Percentiles rank a stretch among this genome's conserved stretches.
These are phyloP conservation scores for Cochlearius cochlearius DNA, from an alignment of 2,113 vertebrate genomes.

Conservation along the genomic window DNA sequence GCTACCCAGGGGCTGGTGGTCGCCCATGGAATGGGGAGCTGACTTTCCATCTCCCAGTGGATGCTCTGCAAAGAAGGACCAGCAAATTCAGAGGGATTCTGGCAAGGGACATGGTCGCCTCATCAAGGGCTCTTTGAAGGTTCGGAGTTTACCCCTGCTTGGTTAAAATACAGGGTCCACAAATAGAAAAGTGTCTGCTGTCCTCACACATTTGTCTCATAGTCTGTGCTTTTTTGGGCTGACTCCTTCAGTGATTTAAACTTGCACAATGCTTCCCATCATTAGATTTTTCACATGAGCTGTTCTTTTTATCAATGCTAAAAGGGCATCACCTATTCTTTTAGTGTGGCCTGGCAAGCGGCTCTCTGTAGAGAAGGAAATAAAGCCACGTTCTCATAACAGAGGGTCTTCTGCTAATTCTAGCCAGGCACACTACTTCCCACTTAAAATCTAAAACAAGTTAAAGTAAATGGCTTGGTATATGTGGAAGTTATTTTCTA, in stretches of 20 bases:
- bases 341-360: background rate
- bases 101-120: background rate
- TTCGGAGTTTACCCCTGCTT: background rate
- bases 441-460: constrained; percentile 15
- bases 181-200: background rate
- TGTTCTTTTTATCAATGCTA: background rate
- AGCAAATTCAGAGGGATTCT: background rate
- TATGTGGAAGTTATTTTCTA: constrained; percentile 36
- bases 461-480: constrained; percentile 5
- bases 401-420: background rate
- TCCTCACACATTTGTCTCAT: background rate
- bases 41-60: background rate
- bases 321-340: background rate
- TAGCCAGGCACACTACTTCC: background rate
- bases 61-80: background rate
- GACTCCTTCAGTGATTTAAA: background rate
- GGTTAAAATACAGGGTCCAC: background rate
- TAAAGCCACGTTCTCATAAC: background rate
- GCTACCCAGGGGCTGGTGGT: accelerated
- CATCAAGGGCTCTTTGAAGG: background rate
- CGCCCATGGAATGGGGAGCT: background rate
- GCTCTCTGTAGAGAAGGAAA: background rate
- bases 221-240: background rate
- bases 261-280: background rate
- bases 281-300: background rate